These are phyloP conservation scores for Mystacornis crossleyi DNA, from an alignment of 2,113 vertebrate genomes.

Conservation along the genomic window DNA sequence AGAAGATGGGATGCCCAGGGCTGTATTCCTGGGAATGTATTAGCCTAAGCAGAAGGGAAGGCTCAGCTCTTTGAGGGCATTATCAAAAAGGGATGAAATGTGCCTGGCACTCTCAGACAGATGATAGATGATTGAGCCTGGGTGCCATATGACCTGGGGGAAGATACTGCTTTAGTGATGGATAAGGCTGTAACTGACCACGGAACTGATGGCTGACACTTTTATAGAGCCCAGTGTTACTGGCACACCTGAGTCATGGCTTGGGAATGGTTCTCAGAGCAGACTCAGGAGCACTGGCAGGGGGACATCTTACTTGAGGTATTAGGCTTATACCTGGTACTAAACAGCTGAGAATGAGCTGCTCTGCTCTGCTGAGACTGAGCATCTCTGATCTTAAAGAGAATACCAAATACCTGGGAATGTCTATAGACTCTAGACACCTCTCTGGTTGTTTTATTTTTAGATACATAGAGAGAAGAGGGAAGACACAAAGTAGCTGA, in stretches of 20 bases:
- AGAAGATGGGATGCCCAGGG: not conserved
- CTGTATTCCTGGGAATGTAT: not conserved
- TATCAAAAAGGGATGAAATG: not conserved
- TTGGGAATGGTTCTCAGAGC: not conserved
- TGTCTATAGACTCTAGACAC: not conserved
- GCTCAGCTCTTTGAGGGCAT: not conserved
- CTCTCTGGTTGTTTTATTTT: not conserved
- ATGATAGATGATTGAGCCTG: not conserved
- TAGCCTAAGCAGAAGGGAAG: not conserved
- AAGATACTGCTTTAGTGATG: not conserved
- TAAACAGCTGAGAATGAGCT: not conserved
- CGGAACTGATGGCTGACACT: not conserved
- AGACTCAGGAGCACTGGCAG: not conserved
- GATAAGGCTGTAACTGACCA: not conserved
- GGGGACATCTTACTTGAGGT: not conserved
- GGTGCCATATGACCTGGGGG: not conserved
- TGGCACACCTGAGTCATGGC: not conserved
- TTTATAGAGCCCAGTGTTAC: not conserved
- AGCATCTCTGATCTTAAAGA: not conserved
- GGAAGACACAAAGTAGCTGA: not conserved
- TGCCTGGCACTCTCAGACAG: not conserved
- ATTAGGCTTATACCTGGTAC: not conserved
- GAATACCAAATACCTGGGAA: not conserved
- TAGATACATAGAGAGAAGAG: not conserved
- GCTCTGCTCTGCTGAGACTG: not conserved